Evolutionary conservation across 1,140 invertebrate genomes (phyloP), one percentile per base, ranked within the genome.

Genomic region (Leptinotarsa defecta): DNA sequence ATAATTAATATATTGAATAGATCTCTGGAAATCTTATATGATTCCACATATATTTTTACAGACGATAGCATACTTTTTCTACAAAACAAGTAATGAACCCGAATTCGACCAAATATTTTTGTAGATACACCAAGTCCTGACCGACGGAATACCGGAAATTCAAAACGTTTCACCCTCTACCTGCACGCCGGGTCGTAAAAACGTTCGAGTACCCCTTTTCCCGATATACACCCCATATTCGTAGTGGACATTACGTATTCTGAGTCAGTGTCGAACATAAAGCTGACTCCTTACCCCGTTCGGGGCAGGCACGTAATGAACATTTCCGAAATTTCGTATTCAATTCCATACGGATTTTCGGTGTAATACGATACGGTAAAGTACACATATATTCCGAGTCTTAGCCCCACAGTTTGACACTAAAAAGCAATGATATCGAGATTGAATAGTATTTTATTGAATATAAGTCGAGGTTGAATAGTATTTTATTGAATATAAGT

Each of bases 281-380:
- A 57, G 52, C 52, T 78, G 52, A 57, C n/a, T 57, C 52, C 52
- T 57, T 57, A 57, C 52, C 52, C 75, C 52, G n/a, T 57, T 57
- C 17, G 75, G 6, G 13, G 17, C 52, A 17, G 80, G 80, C 80
- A 81, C 80, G 80, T 81, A 81, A 78, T 77, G 77, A 76, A 79
- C 80, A 78, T 81, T 80, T 81, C 77, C 77, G 79, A 81, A 80
- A 80, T 81, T 79, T 76, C 61, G 78, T 78, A 80, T 81, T 80
- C 80, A 74, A 80, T 80, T 79, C 74, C 72, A 68, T 79, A 75
- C 64, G 75, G 74, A 73, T 74, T 76, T 76, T 57, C 52, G 52
- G 52, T 68, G 43, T 67, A 27, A 27, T 67, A 34, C 43, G 24
- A 67, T 67, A 22, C 22, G 5, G 22, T 11, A 22, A 22, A 22